Base-by-base conservation (phyloP, 2,113 vertebrate genomes). In the Xyrauchen texanus region DNA sequence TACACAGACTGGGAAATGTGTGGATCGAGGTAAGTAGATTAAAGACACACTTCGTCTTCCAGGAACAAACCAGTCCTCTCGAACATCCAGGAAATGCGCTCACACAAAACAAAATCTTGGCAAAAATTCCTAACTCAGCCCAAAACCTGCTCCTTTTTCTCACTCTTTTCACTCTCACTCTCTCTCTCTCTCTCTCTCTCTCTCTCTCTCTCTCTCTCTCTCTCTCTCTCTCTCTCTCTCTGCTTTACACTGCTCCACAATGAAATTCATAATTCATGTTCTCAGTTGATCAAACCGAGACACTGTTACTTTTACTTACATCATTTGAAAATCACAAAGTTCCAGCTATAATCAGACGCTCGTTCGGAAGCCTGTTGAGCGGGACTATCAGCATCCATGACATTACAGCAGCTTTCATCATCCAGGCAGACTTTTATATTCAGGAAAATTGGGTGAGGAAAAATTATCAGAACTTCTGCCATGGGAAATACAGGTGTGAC, bases 1-100 rank as follows among this genome's bases (percentile, higher is more conserved):
- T 34, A 80, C 88, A 88, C 88, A 88, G 89, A 88, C 88, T 91
- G 87, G 85, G 88, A 34, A 34, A 34, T 34, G 21, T 34, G 21
- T 34, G 90, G 66, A 91, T 91, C 89, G 90, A 93, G 92, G 93
- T 93, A 94, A 94, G 92, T 87, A 92, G 91, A 94, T 94, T 93
- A 94, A 89, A 92, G 88, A 89, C 87, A 81, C 85, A 89, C 89
- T 93, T 93, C 88, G 82, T 88, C 87, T 88, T 91, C 90, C 91
- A 92, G 87, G 84, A 89, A 89, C 90, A 90, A 92, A 92, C 90
- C 87, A 80, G 87, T 84, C 86, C 89, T 85, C 88, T 90, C 89
- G 88, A 87, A 84, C 82, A 69, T 79, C 77, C n/a, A 82, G 85
- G 82, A 68, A 78, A 62, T 34, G 21, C 21, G 21, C 21, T 1